Evolutionary conservation across 2,113 vertebrate genomes (phyloP).

Genomic region (Pagrus major): DNA sequence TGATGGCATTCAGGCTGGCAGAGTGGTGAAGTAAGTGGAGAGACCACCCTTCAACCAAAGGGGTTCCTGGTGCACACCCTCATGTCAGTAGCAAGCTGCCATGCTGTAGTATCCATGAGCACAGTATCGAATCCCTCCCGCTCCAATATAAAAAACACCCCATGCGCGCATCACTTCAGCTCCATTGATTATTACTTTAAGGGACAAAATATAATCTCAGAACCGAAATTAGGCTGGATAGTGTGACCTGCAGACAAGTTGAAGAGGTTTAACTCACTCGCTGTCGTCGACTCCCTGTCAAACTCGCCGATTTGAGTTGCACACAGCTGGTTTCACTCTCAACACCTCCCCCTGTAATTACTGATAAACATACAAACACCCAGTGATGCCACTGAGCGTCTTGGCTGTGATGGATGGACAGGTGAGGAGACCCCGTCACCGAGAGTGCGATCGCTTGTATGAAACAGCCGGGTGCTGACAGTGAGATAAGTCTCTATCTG

Average conservation of each 20-base stretch:
- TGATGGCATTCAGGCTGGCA: constrained; percentile 54
- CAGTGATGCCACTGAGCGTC: constrained; percentile 42
- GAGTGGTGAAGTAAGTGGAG: constrained; percentile 34
- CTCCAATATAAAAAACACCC: constrained; percentile 40
- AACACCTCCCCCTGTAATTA: constrained; percentile 70
- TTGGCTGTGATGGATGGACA: constrained; percentile 72
- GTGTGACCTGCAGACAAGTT: constrained; percentile 47
- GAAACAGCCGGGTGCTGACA: constrained; percentile 72
- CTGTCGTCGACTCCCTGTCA: constrained; percentile 46
- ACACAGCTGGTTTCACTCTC: constrained; percentile 73
- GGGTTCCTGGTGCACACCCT: constrained; percentile 34
- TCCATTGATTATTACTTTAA: constrained; percentile 47
- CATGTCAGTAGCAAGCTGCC: constrained; percentile 50
- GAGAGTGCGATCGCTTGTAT: constrained; percentile 50
- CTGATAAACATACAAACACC: constrained; percentile 70
- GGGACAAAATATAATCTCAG: constrained; percentile 28
- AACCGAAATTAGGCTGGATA: constrained; percentile 23
- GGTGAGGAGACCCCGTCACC: constrained; percentile 68
- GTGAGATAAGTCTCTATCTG: constrained; percentile 61
- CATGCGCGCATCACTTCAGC: constrained; percentile 24
- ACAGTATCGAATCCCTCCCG: constrained; percentile 22
- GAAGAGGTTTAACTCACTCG: constrained; percentile 42
- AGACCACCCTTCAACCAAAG: constrained; percentile 62
- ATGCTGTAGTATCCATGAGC: constrained; percentile 53
- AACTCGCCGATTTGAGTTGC: constrained; percentile 8